Evolutionary conservation across 2,888 invertebrate species (phyloP).

Genomic region (Miltochrista miniata): DNA sequence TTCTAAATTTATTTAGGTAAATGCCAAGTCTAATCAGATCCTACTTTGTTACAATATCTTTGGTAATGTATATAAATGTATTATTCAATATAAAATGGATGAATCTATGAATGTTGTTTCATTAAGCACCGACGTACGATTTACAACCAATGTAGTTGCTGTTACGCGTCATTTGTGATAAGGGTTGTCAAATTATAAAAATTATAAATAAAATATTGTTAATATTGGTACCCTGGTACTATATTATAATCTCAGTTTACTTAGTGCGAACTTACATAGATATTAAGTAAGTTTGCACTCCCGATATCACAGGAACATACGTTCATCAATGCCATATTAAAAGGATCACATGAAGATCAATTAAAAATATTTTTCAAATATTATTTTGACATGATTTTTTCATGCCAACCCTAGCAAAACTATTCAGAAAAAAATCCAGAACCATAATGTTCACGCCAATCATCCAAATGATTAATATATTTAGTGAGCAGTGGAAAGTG

Average conservation of each 20-base stretch:
- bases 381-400: not conserved
- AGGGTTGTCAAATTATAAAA: conserved; percentile 33
- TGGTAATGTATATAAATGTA: conserved; percentile 13
- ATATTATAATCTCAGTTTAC: no score
- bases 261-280: no score
- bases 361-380: not conserved
- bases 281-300: no score
- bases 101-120: conserved; percentile 47
- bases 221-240: no score
- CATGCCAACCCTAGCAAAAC: conserved; percentile 30
- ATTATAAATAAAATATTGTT: no score
- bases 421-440: conserved; percentile 32
- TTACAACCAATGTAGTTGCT: conserved; percentile 49
- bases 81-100: conserved; percentile 39
- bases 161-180: conserved; percentile 34
- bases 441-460: conserved; percentile 60
- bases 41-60: conserved; percentile 1
- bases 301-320: no score
- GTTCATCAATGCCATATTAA: no score
- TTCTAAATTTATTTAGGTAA: conserved; percentile 1
- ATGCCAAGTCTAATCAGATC: conserved; percentile 11
- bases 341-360: no score
- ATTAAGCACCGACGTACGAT: conserved; percentile 32
- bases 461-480: conserved; percentile 61
- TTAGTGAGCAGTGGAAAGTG: conserved; percentile 38